Evolutionary conservation across 1,140 invertebrate genomes (phyloP), one percentile per base, ranked within the genome.

Genomic region (Chironomus tepperi): DNA sequence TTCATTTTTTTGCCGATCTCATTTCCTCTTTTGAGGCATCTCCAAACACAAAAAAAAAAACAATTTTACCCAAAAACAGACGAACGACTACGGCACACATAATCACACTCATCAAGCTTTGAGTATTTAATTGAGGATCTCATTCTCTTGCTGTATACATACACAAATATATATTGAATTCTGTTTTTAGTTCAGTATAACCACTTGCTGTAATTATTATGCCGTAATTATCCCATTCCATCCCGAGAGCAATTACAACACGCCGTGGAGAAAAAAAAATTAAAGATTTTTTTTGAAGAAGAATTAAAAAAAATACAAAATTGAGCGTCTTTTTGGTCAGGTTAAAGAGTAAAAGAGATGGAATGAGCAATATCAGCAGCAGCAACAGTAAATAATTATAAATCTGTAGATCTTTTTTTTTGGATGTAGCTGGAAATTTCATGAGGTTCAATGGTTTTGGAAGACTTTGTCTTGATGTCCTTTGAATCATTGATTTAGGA

Each of bases 71-170:
- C 15, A 15, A 47, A 47, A 47, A 47, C 9, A 47, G 43, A 2
- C 2, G 43, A 47, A 7, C 43, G 8, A 34, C 24, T 34, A 34
- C 24, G 24, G 24, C 24, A 34, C 24, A 47, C 2, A 47, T 47
- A 47, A 47, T 47, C 43, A 47, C 43, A 47, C 43, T 47, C 43
- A 47, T 47, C 43, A 47, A 47, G 43, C 43, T 47, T 47, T 47
- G 43, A 47, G 43, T 47, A 47, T 47, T 47, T 47, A 47, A 47
- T 47, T 47, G 43, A 47, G 43, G 43, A 47, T 47, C 43, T 47
- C 43, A 47, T 10, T 47, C 43, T 47, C 15, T 34, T 5, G 24
- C 43, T 47, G 8, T 15, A 9, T 47, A 47, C 7, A 47, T 47
- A 10, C 43, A 47, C 2, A 34, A 2, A 34, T 2, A 34, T 34